Conservation (phyloP, 2,888 invertebrate species). For the Drosophila affinis region DNA sequence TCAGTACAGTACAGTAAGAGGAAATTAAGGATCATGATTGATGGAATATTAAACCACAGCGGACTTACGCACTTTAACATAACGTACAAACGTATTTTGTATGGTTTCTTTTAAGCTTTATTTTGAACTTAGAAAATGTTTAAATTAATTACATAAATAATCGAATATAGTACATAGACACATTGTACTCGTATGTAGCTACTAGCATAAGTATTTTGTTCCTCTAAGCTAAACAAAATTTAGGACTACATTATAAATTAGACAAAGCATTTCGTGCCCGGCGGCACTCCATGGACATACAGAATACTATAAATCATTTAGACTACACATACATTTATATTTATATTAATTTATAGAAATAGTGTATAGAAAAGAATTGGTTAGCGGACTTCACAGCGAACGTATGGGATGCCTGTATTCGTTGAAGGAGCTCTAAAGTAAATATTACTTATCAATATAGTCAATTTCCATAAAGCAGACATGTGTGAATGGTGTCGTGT, state of each 20-base stretch:
- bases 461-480: slow-evolving; percentile 57
- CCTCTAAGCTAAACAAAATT: slow-evolving; percentile 31
- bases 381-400: slow-evolving; percentile 21
- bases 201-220: slow-evolving; percentile 64
- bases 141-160: slow-evolving; percentile 71
- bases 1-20: too few relatives aligned
- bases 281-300: slow-evolving; percentile 51
- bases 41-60: too few relatives aligned
- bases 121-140: slow-evolving; percentile 64
- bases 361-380: slow-evolving; percentile 14
- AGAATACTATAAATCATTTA: slow-evolving; percentile 60
- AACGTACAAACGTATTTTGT: not conserved
- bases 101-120: slow-evolving; percentile 52
- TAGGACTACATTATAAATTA: slow-evolving; percentile 59
- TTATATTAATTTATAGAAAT: slow-evolving; percentile 32
- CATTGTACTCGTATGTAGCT: slow-evolving; percentile 52
- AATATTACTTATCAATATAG: slow-evolving; percentile 74
- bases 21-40: too few relatives aligned
- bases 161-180: slow-evolving; percentile 54
- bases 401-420: too few relatives aligned
- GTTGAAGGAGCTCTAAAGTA: slow-evolving; percentile 55
- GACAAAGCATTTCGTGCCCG: slow-evolving; percentile 52
- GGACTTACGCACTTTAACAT: too few relatives aligned
- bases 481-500: slow-evolving; percentile 30
- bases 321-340: slow-evolving; percentile 56